phyloP scores from a whole-genome alignment of 2,113 vertebrate species.

The Bos javanicus region DNA sequence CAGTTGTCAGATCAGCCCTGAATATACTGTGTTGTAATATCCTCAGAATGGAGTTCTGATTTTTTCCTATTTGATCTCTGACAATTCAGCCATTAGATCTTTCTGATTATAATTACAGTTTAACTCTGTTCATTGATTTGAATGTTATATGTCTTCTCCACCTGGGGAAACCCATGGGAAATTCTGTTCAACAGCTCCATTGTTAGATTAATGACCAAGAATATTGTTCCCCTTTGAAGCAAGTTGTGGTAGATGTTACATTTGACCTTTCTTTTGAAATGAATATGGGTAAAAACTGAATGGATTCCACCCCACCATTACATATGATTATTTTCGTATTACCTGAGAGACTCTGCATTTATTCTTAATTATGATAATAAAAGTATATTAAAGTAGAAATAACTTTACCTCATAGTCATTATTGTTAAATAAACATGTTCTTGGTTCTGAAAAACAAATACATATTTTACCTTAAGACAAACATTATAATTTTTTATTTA shows the following conservation, averaged over 20 bases:
- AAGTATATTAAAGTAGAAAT: constrained; percentile 8
- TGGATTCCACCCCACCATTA: neutral
- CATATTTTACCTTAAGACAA: constrained; percentile 14
- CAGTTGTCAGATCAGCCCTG: neutral
- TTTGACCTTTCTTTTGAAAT: neutral
- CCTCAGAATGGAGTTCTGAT: neutral
- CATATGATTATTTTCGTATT: neutral
- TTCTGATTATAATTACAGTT: constrained; percentile 51
- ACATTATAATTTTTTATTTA: neutral
- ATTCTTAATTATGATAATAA: neutral
- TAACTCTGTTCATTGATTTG: constrained; percentile 20
- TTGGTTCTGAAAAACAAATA: constrained; percentile 69
- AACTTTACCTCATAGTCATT: constrained; percentile 62
- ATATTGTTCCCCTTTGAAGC: neutral
- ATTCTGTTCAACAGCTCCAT: neutral
- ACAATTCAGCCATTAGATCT: constrained; percentile 51
- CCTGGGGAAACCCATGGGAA: constrained; percentile 39
- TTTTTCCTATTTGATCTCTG: constrained; percentile 32
- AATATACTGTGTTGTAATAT: neutral
- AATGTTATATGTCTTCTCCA: constrained; percentile 20
- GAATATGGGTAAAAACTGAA: neutral
- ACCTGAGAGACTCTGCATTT: neutral
- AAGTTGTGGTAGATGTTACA: neutral
- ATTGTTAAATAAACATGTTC: constrained; percentile 67
- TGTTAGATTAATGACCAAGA: neutral